phyloP scores from a whole-genome alignment of 2,797 vertebrate genomes.

The Pseudotriccus pelzelni region DNA sequence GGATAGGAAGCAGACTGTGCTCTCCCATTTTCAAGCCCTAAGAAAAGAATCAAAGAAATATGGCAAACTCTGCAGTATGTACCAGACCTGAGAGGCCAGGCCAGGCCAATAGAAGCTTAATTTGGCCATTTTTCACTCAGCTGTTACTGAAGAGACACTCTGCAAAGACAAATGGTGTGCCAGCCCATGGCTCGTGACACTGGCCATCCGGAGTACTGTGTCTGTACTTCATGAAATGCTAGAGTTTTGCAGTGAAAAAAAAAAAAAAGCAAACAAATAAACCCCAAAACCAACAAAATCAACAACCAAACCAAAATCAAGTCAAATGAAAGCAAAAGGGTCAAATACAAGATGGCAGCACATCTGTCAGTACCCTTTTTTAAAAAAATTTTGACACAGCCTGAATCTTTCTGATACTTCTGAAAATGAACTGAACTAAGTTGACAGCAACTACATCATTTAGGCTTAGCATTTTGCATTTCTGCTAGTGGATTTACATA shows the following conservation, averaged over 20 bases:
- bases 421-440: background rate
- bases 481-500: background rate
- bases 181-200: background rate
- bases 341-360: background rate
- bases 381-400: background rate
- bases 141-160: background rate
- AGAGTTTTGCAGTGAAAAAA: background rate
- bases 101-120: background rate
- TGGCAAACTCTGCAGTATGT: background rate
- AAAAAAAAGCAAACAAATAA: background rate
- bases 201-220: background rate
- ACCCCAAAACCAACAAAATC: no score
- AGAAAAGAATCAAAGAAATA: background rate
- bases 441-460: background rate
- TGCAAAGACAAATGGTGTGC: background rate
- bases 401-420: background rate
- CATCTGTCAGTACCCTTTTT: background rate
- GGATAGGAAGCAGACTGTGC: background rate
- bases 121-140: background rate
- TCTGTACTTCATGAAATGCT: background rate
- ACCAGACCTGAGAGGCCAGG: background rate
- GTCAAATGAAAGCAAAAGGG: background rate
- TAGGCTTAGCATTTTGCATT: background rate
- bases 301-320: background rate
- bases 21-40: background rate